These are phyloP conservation scores for Sorex maritimensis DNA, from an alignment of 2,797 vertebrate genomes.

Conservation along the genomic window DNA sequence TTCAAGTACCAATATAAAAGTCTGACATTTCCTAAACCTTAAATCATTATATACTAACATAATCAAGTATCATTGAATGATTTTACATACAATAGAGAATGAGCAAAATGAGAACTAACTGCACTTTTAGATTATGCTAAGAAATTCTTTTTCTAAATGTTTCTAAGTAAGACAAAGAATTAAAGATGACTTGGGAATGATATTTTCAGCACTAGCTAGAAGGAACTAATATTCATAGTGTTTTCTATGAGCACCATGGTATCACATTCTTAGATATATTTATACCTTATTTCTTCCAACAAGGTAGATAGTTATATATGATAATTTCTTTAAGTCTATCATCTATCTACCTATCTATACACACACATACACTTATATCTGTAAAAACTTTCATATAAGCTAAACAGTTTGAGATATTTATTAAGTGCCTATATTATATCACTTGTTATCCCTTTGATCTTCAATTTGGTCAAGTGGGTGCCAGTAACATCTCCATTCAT, in stretches of 20 bases:
- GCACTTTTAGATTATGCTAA: neutral
- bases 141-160: constrained; percentile 34
- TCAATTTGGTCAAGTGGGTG: too few relatives aligned
- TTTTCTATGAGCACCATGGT: neutral
- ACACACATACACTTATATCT: neutral
- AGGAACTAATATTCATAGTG: constrained; percentile 9
- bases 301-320: neutral
- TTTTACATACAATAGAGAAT: neutral
- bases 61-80: constrained; percentile 48
- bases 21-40: constrained; percentile 56
- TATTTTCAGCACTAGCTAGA: constrained; percentile 13
- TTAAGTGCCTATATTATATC: neutral
- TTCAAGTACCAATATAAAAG: constrained; percentile 72
- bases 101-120: constrained; percentile 1
- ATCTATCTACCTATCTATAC: neutral
- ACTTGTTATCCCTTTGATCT: too few relatives aligned
- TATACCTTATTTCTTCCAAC: constrained; percentile 14
- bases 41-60: constrained; percentile 58
- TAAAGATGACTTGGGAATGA: neutral
- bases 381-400: neutral
- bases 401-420: neutral
- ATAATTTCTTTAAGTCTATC: neutral
- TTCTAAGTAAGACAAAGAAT: constrained; percentile 7
- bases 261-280: neutral
- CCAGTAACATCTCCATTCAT: too few relatives aligned